phyloP scores from a whole-genome alignment of 2,113 vertebrate genomes.

The Macquaria ambigua region DNA sequence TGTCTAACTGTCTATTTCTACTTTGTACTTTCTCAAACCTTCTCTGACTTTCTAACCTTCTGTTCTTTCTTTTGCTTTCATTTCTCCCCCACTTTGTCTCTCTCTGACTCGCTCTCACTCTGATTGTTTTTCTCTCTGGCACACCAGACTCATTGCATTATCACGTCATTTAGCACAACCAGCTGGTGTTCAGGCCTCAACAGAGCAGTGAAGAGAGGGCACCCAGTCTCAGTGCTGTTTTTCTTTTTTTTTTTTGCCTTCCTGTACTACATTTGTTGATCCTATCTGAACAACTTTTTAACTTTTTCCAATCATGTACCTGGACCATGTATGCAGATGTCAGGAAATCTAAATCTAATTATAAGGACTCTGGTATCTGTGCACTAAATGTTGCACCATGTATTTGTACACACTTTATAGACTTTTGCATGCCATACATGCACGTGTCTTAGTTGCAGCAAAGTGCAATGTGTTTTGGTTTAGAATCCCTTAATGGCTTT shows the following conservation, averaged over 20 bases:
- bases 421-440: not conserved
- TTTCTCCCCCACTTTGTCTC: not conserved
- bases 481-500: not conserved
- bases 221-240: not conserved
- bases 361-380: not conserved
- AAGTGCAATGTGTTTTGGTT: not conserved
- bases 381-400: not conserved
- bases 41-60: not conserved
- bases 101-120: not conserved
- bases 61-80: not conserved
- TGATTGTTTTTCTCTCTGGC: not conserved
- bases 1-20: conserved; percentile 22
- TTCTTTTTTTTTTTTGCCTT: not conserved
- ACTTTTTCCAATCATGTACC: not conserved
- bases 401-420: not conserved
- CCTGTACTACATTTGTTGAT: not conserved
- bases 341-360: not conserved
- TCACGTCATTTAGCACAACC: conserved; percentile 14
- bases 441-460: not conserved
- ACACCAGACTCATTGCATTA: not conserved
- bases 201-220: not conserved
- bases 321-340: no score
- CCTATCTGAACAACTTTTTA: not conserved
- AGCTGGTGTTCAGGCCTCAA: conserved; percentile 12
- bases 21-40: not conserved